Evolutionary conservation across 2,797 vertebrate species (phyloP).

Genomic region (Neopelma chrysocephalum): DNA sequence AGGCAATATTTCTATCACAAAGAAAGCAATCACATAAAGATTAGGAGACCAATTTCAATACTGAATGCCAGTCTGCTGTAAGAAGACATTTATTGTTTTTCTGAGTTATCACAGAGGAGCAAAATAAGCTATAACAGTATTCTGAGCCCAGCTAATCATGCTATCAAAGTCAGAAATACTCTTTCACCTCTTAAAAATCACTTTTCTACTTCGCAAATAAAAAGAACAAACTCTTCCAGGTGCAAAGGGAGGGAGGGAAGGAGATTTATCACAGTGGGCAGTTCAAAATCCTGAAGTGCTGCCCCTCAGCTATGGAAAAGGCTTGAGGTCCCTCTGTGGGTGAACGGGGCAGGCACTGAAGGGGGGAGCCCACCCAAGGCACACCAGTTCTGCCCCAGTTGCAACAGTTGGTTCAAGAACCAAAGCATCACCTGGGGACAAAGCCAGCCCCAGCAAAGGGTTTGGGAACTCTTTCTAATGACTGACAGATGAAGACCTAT

Average conservation of each 20-base stretch:
- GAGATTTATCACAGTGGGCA: background rate
- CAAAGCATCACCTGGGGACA: background rate
- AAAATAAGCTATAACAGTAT: conserved; percentile 24
- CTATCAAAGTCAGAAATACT: conserved; percentile 17
- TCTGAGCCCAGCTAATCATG: conserved; percentile 40
- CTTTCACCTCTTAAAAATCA: conserved; percentile 29
- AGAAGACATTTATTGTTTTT: conserved; percentile 72
- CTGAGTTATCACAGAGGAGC: conserved; percentile 61
- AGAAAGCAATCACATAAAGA: conserved; percentile 82
- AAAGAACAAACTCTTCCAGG: background rate
- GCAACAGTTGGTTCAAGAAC: accelerated
- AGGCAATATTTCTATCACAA: conserved; percentile 80
- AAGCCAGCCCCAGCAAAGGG: accelerated
- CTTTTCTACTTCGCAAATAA: conserved; percentile 1
- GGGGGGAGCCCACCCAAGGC: background rate
- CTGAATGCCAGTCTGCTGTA: conserved; percentile 59
- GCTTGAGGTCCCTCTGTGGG: background rate
- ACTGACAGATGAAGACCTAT: background rate
- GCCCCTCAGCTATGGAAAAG: accelerated
- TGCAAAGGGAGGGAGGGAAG: background rate
- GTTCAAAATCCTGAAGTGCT: background rate
- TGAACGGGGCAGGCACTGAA: accelerated
- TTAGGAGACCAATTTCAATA: conserved; percentile 81
- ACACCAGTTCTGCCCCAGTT: background rate
- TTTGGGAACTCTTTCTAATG: background rate